These are phyloP conservation scores for Charanyca ferruginea DNA, from an alignment of 2,888 invertebrate genomes.

Conservation along the genomic window DNA sequence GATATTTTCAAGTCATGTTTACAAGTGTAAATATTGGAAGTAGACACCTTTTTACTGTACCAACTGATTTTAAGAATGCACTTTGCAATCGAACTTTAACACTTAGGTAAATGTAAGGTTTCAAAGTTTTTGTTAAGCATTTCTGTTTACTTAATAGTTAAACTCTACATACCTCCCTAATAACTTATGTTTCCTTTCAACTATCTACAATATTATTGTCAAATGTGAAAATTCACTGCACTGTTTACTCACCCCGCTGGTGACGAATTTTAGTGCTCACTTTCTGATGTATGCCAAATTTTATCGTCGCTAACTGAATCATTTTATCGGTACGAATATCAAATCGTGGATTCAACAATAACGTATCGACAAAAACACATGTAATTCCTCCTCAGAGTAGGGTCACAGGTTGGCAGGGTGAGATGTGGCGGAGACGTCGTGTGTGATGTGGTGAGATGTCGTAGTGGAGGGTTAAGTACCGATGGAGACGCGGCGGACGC, in stretches of 20 bases:
- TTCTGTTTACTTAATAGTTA: conserved; percentile 29
- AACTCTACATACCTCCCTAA: conserved; percentile 66
- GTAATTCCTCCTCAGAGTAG: conserved; percentile 67
- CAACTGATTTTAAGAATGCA: conserved; percentile 9
- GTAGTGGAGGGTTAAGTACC: conserved; percentile 84
- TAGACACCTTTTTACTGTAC: neutral
- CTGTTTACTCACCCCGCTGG: conserved; percentile 89
- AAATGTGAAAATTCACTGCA: conserved; percentile 82
- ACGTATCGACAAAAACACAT: conserved; percentile 70
- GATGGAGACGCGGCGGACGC: conserved; percentile 91
- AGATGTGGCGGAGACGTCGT: conserved; percentile 64
- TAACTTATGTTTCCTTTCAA: conserved; percentile 55
- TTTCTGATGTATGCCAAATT: conserved; percentile 92
- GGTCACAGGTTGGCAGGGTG: conserved; percentile 73
- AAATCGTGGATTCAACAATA: conserved; percentile 65
- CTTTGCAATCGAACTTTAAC: conserved; percentile 26
- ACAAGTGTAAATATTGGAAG: neutral
- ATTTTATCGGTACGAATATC: conserved; percentile 81
- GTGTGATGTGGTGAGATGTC: conserved; percentile 76
- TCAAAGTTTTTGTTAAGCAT: conserved; percentile 35
- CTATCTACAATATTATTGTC: conserved; percentile 57
- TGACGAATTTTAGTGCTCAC: conserved; percentile 88
- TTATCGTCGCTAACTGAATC: conserved; percentile 92
- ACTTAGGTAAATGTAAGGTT: conserved; percentile 39
- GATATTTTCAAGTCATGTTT: neutral